These are phyloP conservation scores for Marisa cornuarietis DNA, from an alignment of 1,140 invertebrate species.

Conservation along the genomic window DNA sequence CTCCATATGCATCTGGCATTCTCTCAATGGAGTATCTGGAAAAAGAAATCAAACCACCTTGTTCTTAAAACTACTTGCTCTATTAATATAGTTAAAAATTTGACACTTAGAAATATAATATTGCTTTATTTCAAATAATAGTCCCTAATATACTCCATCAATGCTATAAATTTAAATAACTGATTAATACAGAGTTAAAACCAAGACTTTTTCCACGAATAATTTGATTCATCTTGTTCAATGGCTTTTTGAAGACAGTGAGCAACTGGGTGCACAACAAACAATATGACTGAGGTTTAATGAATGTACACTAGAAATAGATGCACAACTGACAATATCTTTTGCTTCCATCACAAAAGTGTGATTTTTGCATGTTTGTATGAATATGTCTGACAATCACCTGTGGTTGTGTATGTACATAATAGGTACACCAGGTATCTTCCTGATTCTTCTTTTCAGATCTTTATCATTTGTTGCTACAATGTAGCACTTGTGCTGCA, in stretches of 20 bases:
- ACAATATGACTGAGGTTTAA: too few species aligned
- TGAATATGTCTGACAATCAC: constrained; percentile 47
- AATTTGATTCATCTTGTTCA: background rate
- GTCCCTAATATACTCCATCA: too few species aligned
- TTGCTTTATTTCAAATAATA: too few species aligned
- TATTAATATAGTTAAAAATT: background rate
- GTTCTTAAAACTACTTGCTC: too few species aligned
- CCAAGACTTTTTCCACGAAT: background rate
- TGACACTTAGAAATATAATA: too few species aligned
- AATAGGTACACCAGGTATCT: constrained; percentile 98
- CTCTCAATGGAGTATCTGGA: constrained; percentile 89
- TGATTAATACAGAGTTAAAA: too few species aligned
- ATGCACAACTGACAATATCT: background rate
- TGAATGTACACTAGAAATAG: background rate
- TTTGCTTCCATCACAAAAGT: background rate
- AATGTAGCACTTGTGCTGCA: constrained; percentile 98
- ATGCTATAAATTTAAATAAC: too few species aligned
- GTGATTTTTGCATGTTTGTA: background rate
- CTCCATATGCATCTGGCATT: constrained; percentile 98
- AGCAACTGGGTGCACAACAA: background rate
- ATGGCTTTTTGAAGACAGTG: background rate
- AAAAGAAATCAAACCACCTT: constrained; percentile 20
- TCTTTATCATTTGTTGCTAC: constrained; percentile 99
- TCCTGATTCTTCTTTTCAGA: constrained; percentile 93
- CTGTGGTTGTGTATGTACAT: constrained; percentile 95